Conservation (phyloP, 2,113 vertebrate species). For the Corapipo altera region DNA sequence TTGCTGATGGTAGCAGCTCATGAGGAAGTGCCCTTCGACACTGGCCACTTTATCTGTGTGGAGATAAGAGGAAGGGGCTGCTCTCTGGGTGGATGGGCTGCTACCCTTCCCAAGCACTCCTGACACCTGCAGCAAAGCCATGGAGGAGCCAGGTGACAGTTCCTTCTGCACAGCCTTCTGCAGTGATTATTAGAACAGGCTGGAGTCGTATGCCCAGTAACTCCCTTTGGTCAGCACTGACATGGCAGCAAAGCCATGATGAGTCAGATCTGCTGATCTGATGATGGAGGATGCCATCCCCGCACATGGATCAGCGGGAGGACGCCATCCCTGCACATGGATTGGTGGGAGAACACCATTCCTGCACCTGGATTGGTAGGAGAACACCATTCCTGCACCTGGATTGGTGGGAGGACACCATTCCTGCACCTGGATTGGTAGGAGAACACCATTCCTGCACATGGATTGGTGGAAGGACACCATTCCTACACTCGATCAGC, state of each 20-base stretch:
- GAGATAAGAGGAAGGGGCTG: not conserved
- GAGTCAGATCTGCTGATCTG: not conserved
- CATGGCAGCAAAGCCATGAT: not conserved
- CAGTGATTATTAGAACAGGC: not conserved
- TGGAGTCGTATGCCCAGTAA: not conserved
- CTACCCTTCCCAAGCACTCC: not conserved
- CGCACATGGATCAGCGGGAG: not conserved
- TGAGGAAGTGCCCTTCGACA: not conserved
- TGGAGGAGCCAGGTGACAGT: rapidly evolving
- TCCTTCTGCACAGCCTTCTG: not conserved
- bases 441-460: not conserved
- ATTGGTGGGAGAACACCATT: not conserved
- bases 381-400: not conserved
- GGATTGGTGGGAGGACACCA: not conserved
- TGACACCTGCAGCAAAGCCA: not conserved
- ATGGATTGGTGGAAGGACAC: not conserved
- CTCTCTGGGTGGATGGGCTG: rapidly evolving
- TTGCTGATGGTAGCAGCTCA: rapidly evolving
- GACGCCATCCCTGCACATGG: not conserved
- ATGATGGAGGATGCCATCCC: not conserved
- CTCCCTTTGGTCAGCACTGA: not conserved
- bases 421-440: not conserved
- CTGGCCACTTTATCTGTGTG: rapidly evolving
- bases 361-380: not conserved
- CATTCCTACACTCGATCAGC: too few species aligned